Evolutionary conservation across 2,888 invertebrate species (phyloP), one percentile per base, ranked within the genome.

Genomic region (Tipula confusa): DNA sequence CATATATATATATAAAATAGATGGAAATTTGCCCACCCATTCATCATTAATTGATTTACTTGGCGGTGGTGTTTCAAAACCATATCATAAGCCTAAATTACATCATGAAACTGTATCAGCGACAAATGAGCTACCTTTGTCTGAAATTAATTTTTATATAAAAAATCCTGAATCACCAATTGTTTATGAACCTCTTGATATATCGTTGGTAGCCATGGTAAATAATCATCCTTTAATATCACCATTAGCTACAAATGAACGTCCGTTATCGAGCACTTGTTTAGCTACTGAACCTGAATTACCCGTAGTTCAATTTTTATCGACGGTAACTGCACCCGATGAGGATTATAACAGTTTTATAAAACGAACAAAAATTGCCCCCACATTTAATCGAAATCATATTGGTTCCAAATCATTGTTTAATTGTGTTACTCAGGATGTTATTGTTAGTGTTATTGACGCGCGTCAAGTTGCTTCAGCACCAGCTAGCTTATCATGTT

Each of bases 91-190:
- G 29, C 29, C 80, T 80, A 29, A 80, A 29, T 18, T 88, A 11
- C 87, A 89, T 80, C 88, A 87, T 84, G 88, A 89, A 86, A 88
- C 88, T 36, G 92, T 92, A 87, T 93, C 93, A 83, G 91, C 93
- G n/a, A 93, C 93, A 85, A 93, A 93, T 90, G 93, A 93, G 89
- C 89, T 93, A 86, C 93, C 93, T 84, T 88, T 93, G 86, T 93
- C 93, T 84, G 92, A 92, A 85, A 90, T 92, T 87, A 90, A 91
- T 87, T 92, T 92, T 85, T n/a, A 43, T 33, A 88, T 88, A 24
- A 84, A 86, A 84, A 88, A 87, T 85, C 89, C 88, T 36, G 87
- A 88, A 84, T 88, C 88, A 84, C 89, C 89, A n/a, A 18, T 18
- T 15, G 43, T 83, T 11, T 36, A 82, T 15, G 84, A 85, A 83